Evolutionary conservation across 2,113 vertebrate genomes (phyloP).

Genomic region (Sinocyclocheilus maitianheensis): DNA sequence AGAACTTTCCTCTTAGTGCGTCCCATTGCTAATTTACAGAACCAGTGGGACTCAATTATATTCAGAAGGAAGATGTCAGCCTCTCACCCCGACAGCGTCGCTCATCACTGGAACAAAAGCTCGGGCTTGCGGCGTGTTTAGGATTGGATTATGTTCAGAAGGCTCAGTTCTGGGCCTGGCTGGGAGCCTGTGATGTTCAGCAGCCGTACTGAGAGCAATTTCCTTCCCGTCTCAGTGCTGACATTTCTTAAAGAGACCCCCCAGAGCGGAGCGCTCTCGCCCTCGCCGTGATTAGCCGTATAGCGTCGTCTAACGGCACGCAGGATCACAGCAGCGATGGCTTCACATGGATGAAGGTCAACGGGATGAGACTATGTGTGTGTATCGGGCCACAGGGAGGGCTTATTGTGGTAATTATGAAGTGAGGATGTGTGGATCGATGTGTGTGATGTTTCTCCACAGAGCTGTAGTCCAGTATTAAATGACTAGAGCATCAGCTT

Average conservation of each 20-base stretch:
- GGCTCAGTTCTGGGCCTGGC: constrained; percentile 48
- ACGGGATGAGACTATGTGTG: neutral
- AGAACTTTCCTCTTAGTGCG: constrained; percentile 31
- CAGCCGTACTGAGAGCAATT: constrained; percentile 58
- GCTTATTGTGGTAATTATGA: neutral
- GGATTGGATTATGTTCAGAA: constrained; percentile 48
- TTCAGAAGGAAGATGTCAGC: constrained; percentile 30
- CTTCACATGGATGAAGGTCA: neutral
- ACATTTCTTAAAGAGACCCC: constrained; percentile 62
- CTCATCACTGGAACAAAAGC: constrained; percentile 49
- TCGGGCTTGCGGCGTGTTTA: constrained; percentile 26
- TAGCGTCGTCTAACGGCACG: neutral
- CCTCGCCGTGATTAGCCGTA: constrained; percentile 52
- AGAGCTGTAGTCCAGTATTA: neutral
- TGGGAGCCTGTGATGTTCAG: constrained; percentile 48
- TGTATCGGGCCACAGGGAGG: neutral
- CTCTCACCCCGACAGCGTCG: neutral
- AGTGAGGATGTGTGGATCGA: neutral
- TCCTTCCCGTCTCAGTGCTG: constrained; percentile 52
- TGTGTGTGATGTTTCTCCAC: neutral
- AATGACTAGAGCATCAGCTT: constrained; percentile 27
- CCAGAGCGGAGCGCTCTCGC: constrained; percentile 37
- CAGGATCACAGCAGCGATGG: neutral
- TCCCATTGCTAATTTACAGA: constrained; percentile 48
- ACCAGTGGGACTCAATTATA: constrained; percentile 55